Conservation (phyloP, 2,888 invertebrate genomes). For the Lamellibrachia satsuma region DNA sequence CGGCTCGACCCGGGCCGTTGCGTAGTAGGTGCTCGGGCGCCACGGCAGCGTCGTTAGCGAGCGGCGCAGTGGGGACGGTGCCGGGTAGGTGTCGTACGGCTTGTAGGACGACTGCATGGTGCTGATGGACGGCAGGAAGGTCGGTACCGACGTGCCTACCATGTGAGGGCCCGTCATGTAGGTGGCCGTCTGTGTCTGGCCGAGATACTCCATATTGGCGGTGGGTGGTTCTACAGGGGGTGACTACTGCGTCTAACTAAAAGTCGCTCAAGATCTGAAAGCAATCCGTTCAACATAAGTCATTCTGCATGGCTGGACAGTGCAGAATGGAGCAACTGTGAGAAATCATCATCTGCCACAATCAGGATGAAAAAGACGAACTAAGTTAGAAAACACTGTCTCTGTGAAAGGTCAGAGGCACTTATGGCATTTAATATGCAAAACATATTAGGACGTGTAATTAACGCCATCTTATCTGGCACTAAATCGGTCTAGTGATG, state of each 20-base stretch:
- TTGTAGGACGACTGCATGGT: slow-evolving; percentile 72
- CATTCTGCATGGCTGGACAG: neutral
- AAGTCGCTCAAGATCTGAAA: neutral
- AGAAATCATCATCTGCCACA: too few relatives aligned
- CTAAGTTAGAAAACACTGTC: too few relatives aligned
- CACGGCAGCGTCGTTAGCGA: slow-evolving; percentile 65
- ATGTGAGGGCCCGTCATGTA: slow-evolving; percentile 64
- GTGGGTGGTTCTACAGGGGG: neutral
- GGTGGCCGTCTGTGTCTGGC: slow-evolving; percentile 64
- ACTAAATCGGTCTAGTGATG: too few relatives aligned
- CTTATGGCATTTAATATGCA: too few relatives aligned
- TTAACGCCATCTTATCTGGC: too few relatives aligned
- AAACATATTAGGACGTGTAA: too few relatives aligned
- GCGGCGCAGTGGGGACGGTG: slow-evolving; percentile 63
- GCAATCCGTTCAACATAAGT: neutral
- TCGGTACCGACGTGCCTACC: slow-evolving; percentile 59
- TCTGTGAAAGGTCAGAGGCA: too few relatives aligned
- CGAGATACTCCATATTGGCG: slow-evolving; percentile 61
- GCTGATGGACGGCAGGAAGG: slow-evolving; percentile 74
- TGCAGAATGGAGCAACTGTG: too few relatives aligned
- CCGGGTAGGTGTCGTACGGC: slow-evolving; percentile 61
- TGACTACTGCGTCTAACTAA: neutral
- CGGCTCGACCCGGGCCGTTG: slow-evolving; percentile 60
- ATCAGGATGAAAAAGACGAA: too few relatives aligned
- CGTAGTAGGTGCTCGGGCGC: slow-evolving; percentile 64